These are phyloP conservation scores for Catharus ustulatus DNA, from an alignment of 2,797 vertebrate species.

Conservation along the genomic window DNA sequence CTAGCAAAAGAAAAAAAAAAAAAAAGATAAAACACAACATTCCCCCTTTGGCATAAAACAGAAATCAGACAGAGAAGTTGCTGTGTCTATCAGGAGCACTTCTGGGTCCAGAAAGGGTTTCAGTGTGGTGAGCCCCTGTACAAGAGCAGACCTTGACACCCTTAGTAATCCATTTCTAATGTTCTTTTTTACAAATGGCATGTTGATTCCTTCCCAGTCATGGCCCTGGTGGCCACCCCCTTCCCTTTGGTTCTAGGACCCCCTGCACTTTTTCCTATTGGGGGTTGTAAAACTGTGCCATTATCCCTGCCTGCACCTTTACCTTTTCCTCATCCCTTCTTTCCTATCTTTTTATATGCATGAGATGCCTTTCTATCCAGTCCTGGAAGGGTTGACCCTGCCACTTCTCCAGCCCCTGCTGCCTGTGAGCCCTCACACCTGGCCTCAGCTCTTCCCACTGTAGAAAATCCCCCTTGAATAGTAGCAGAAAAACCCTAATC, in stretches of 20 bases:
- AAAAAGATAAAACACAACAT: too few species aligned
- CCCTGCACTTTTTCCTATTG: neutral
- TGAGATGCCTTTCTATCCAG: neutral
- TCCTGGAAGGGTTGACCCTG: neutral
- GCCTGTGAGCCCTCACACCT: neutral
- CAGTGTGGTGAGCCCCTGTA: neutral
- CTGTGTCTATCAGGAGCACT: neutral
- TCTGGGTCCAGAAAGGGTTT: neutral
- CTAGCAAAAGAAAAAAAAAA: too few species aligned
- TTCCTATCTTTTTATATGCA: neutral
- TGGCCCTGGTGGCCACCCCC: neutral
- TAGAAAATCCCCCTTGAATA: neutral
- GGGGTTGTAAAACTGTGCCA: neutral
- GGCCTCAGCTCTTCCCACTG: neutral
- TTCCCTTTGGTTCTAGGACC: neutral
- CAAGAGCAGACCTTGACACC: neutral
- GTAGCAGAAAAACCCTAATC: neutral
- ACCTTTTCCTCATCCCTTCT: neutral
- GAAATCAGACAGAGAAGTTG: neutral
- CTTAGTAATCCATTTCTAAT: neutral
- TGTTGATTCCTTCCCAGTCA: neutral
- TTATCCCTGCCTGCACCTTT: neutral
- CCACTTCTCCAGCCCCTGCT: neutral
- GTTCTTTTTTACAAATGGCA: neutral
- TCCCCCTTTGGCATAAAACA: neutral